Conservation (phyloP, 1,140 invertebrate genomes). For the Grapholita molesta region DNA sequence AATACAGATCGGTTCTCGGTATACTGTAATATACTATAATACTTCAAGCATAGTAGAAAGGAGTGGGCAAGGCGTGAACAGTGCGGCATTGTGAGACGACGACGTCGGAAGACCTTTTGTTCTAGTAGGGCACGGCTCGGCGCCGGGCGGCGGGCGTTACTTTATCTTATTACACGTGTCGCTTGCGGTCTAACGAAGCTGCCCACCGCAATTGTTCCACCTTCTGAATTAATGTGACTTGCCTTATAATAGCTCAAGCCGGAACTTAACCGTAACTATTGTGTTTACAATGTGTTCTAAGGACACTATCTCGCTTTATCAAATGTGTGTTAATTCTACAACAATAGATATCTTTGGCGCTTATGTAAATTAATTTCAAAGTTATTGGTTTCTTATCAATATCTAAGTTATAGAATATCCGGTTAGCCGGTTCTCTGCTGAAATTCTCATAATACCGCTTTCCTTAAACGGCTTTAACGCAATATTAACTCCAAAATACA, state of each 20-base stretch:
- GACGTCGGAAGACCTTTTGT: conserved; percentile 58
- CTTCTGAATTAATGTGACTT: conserved; percentile 54
- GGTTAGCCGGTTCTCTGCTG: background rate
- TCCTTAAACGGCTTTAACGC: background rate
- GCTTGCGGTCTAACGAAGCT: conserved; percentile 47
- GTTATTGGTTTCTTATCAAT: no score
- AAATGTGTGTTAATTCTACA: conserved; percentile 28
- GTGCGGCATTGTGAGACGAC: conserved; percentile 41
- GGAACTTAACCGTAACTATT: conserved; percentile 22
- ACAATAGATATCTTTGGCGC: conserved; percentile 24
- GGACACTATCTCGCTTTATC: conserved; percentile 28
- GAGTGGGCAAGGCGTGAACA: conserved; percentile 28
- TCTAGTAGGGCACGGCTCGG: conserved; percentile 33
- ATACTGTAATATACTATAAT: conserved; percentile 9
- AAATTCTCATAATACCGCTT: background rate
- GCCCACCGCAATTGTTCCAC: conserved; percentile 49
- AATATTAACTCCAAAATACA: background rate
- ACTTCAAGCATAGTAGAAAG: conserved; percentile 25
- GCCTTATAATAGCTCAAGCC: conserved; percentile 38
- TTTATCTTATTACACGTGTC: conserved; percentile 65
- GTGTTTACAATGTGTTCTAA: background rate
- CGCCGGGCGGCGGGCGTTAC: conserved; percentile 34
- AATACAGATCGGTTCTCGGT: background rate
- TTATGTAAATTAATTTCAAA: background rate
- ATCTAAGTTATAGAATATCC: no score